Evolutionary conservation across 2,113 vertebrate genomes (phyloP).

Genomic region (Alces alces): DNA sequence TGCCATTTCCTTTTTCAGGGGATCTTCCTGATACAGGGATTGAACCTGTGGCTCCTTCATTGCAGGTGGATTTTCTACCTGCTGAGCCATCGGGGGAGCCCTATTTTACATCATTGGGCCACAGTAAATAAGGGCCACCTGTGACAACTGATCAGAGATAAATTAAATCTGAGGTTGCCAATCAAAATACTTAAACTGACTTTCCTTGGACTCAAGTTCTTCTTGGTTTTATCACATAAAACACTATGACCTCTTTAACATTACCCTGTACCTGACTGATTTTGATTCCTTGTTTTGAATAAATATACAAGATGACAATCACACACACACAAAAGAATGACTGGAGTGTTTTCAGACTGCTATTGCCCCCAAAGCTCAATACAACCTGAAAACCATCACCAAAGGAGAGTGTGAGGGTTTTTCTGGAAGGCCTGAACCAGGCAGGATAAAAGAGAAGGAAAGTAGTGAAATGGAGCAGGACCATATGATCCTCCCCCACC

Average conservation of each 20-base stretch:
- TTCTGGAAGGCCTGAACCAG: not conserved
- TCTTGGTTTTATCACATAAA: not conserved
- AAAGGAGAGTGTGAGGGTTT: not conserved
- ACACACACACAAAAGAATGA: not conserved
- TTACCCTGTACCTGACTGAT: not conserved
- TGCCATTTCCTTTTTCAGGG: not conserved
- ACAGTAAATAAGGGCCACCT: not conserved
- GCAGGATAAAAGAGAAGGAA: not conserved
- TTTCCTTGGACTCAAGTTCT: not conserved
- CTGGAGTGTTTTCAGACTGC: not conserved
- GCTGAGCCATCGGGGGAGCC: not conserved
- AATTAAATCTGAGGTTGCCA: not conserved
- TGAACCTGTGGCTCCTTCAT: not conserved
- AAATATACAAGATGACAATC: not conserved
- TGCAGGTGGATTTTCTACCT: not conserved
- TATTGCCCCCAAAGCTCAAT: not conserved
- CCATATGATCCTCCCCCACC: not conserved
- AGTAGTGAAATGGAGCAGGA: not conserved
- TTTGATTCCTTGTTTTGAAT: not conserved
- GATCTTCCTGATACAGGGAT: not conserved
- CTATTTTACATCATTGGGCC: not conserved
- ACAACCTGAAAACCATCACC: not conserved
- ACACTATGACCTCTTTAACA: not conserved
- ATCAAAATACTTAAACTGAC: not conserved
- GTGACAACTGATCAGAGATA: not conserved